Evolutionary conservation across 2,888 invertebrate genomes (phyloP).

Genomic region (Microctonus hyperodae): DNA sequence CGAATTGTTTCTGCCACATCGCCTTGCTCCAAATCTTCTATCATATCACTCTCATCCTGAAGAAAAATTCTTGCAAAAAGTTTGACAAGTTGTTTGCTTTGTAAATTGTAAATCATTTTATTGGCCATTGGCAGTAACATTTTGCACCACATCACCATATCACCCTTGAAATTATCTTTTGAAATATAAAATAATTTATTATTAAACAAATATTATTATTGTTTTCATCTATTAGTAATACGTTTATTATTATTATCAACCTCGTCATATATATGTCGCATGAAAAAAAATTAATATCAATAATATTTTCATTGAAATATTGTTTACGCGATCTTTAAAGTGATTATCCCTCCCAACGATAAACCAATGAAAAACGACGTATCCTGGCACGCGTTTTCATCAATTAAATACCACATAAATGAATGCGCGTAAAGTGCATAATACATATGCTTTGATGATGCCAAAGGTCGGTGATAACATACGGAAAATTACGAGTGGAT

Average conservation of each 20-base stretch:
- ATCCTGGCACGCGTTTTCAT: conserved; percentile 27
- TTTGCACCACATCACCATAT: conserved; percentile 81
- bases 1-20: conserved; percentile 89
- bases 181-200: background rate
- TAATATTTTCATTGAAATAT: conserved; percentile 22
- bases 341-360: background rate
- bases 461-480: conserved; percentile 33
- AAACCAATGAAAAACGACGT: conserved; percentile 1
- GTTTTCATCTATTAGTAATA: background rate
- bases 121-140: conserved; percentile 82
- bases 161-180: conserved; percentile 76
- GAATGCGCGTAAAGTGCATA: background rate
- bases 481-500: conserved; percentile 45
- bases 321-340: conserved; percentile 13
- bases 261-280: conserved; percentile 1
- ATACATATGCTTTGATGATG: conserved; percentile 10
- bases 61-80: conserved; percentile 83
- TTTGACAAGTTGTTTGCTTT: conserved; percentile 90
- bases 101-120: conserved; percentile 89
- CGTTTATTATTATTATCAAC: background rate
- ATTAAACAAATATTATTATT: background rate
- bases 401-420: background rate
- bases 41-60: conserved; percentile 80
- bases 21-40: conserved; percentile 85
- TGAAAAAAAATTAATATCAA: background rate